Conservation (phyloP, 2,113 vertebrate genomes). For the Microcebus tavaratra region DNA sequence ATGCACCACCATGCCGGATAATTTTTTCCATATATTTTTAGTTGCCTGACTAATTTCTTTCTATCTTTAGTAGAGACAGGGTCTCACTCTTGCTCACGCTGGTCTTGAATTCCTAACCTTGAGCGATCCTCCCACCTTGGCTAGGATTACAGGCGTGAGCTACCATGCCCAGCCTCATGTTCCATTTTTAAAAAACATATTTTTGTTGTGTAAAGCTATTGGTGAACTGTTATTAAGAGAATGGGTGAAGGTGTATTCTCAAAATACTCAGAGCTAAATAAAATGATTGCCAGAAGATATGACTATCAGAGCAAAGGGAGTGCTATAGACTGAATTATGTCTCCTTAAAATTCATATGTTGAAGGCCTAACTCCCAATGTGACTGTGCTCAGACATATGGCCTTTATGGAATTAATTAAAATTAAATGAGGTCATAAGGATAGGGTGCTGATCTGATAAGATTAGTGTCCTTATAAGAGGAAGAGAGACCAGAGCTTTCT, state of each 20-base stretch:
- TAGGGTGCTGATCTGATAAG: background rate
- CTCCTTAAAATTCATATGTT: background rate
- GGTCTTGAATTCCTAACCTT: too few relatives aligned
- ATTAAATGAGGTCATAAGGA: background rate
- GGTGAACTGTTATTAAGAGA: slow-evolving; percentile 23
- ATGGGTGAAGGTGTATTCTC: background rate
- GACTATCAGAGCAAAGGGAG: background rate
- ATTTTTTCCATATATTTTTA: too few relatives aligned
- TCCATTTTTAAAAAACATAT: slow-evolving; percentile 45
- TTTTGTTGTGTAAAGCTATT: background rate
- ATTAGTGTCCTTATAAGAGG: background rate
- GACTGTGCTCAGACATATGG: background rate
- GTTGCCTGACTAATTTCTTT: too few relatives aligned
- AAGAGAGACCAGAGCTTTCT: background rate
- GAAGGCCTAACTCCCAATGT: background rate
- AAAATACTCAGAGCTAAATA: slow-evolving; percentile 26
- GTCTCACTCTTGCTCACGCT: too few relatives aligned
- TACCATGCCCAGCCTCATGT: background rate
- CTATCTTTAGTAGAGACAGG: too few relatives aligned
- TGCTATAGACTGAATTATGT: background rate
- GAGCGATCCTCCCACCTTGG: too few relatives aligned
- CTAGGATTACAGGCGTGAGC: too few relatives aligned
- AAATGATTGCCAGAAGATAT: background rate
- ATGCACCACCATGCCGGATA: too few relatives aligned
- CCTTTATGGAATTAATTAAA: background rate